phyloP scores from a whole-genome alignment of 2,797 vertebrate species.

The Chelidonichthys spinosus region DNA sequence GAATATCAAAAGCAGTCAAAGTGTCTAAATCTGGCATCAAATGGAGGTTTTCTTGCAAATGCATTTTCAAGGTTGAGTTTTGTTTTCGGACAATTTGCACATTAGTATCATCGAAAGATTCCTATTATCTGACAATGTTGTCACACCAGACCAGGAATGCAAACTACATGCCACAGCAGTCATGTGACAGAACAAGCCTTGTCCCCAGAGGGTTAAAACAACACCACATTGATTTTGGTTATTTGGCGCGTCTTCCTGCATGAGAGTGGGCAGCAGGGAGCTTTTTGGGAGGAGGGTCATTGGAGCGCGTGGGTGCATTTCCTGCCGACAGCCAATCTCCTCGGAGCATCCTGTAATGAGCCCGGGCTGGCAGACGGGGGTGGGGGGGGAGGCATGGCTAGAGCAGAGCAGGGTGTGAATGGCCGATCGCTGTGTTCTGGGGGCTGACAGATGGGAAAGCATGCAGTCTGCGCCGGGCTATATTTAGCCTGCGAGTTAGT shows the following conservation, averaged over 20 bases:
- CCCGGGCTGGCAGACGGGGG: constrained; percentile 44
- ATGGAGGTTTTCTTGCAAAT: background rate
- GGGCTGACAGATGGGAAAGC: constrained; percentile 83
- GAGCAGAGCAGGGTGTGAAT: constrained; percentile 68
- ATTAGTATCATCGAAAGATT: no score
- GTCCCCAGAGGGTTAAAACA: constrained; percentile 58
- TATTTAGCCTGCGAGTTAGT: constrained; percentile 83
- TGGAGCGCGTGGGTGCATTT: constrained; percentile 63
- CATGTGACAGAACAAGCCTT: constrained; percentile 45
- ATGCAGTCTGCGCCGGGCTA: constrained; percentile 75
- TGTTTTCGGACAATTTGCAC: no score
- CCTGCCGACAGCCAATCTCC: constrained; percentile 57
- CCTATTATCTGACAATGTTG: constrained; percentile 1
- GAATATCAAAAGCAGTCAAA: background rate
- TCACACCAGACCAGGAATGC: constrained; percentile 32
- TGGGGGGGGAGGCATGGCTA: constrained; percentile 25
- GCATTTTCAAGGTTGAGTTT: background rate
- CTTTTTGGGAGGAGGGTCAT: constrained; percentile 49
- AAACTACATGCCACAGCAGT: constrained; percentile 30
- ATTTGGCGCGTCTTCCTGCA: constrained; percentile 34
- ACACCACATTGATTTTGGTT: constrained; percentile 32
- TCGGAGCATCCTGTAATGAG: constrained; percentile 68
- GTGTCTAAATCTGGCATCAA: background rate
- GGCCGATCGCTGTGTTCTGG: constrained; percentile 72
- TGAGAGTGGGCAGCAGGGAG: constrained; percentile 41